These are phyloP conservation scores for Lycophotia porphyrea DNA, from an alignment of 2,888 invertebrate species.

Conservation along the genomic window DNA sequence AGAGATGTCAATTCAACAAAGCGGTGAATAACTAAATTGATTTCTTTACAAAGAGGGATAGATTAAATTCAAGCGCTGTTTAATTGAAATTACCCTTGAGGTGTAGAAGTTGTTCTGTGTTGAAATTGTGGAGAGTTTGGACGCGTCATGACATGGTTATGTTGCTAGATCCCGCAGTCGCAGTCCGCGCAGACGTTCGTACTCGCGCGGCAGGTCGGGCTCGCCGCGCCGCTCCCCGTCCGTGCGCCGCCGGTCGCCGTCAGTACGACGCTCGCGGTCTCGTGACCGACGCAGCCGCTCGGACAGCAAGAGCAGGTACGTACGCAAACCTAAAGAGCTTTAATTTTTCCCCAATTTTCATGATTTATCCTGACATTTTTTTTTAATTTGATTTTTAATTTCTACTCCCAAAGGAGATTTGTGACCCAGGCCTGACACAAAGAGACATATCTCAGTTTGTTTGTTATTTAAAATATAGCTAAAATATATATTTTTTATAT, in stretches of 20 bases:
- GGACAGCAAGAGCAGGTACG: conserved; percentile 86
- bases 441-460: no score
- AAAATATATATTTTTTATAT: no score
- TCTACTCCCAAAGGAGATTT: no score
- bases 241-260: conserved; percentile 84
- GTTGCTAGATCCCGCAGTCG: conserved; percentile 85
- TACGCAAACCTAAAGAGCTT: conserved; percentile 12
- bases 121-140: conserved; percentile 26
- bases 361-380: not conserved
- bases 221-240: conserved; percentile 87
- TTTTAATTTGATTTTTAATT: not conserved
- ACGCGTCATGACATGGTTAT: conserved; percentile 44
- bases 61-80: conserved; percentile 42
- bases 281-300: conserved; percentile 87
- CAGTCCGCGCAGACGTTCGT: conserved; percentile 86
- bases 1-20: conserved; percentile 40
- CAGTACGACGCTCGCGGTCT: conserved; percentile 83
- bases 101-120: conserved; percentile 63
- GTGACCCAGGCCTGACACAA: no score
- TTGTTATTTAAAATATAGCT: no score
- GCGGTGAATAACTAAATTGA: conserved; percentile 45
- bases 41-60: conserved; percentile 31
- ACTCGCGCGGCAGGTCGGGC: conserved; percentile 84
- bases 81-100: conserved; percentile 53
- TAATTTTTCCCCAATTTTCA: not conserved